These are phyloP conservation scores for Peromyscus polionotus DNA, from an alignment of 2,113 vertebrate genomes.

Conservation along the genomic window DNA sequence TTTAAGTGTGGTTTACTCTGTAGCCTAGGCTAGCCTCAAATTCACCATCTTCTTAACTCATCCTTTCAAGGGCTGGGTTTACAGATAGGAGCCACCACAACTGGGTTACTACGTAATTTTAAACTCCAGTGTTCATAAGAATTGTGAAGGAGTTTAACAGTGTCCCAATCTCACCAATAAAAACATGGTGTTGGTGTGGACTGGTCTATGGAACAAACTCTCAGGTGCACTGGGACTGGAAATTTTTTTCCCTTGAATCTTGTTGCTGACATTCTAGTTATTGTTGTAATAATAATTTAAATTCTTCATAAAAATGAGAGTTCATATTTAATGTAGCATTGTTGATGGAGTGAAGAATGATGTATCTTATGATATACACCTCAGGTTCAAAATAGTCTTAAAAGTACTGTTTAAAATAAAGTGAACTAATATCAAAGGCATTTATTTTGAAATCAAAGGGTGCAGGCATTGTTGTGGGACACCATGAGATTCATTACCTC, in stretches of 20 bases:
- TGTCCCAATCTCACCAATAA: background rate
- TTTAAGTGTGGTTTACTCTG: background rate
- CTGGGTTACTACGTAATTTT: background rate
- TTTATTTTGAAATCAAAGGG: slow-evolving; percentile 18
- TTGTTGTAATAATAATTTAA: background rate
- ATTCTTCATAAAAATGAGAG: background rate
- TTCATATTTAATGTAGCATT: slow-evolving; percentile 55
- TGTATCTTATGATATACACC: slow-evolving; percentile 13
- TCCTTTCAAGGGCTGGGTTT: background rate
- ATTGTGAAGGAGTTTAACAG: background rate
- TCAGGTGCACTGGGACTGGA: background rate
- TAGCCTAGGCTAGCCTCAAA: background rate
- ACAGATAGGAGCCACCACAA: background rate
- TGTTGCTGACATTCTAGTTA: background rate
- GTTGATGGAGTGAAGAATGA: slow-evolving; percentile 48
- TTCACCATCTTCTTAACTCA: background rate
- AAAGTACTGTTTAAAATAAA: slow-evolving; percentile 37
- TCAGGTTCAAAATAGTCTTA: slow-evolving; percentile 51
- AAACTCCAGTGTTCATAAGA: background rate
- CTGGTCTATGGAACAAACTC: background rate
- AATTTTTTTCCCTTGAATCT: background rate
- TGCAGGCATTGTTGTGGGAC: background rate
- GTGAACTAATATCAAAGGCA: background rate
- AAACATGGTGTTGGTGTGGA: background rate
- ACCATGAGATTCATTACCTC: background rate